Evolutionary conservation across 2,113 vertebrate species (phyloP).

Genomic region (Cathartes aura): DNA sequence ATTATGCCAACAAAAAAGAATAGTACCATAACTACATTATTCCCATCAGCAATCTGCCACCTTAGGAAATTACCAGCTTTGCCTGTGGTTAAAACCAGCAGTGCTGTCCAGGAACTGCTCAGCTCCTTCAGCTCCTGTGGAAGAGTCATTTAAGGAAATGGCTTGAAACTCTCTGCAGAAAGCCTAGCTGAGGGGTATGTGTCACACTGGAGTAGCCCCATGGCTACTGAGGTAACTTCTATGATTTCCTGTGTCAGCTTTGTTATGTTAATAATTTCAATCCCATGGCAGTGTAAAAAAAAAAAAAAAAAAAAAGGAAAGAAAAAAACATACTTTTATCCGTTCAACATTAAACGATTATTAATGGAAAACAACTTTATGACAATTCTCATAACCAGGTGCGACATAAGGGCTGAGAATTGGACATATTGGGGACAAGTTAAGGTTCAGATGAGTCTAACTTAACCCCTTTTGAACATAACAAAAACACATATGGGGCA

Average conservation of each 20-base stretch:
- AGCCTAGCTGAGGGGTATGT: rapidly evolving
- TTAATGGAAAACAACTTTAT: background rate
- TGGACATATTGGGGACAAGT: background rate
- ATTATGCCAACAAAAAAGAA: background rate
- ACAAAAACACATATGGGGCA: background rate
- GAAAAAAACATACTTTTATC: background rate
- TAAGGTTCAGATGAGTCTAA: background rate
- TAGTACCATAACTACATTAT: background rate
- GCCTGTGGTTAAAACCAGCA: background rate
- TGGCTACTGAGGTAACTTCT: background rate
- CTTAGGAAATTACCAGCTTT: background rate
- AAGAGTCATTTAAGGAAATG: background rate
- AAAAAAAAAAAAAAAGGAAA: rapidly evolving
- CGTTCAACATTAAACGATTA: background rate
- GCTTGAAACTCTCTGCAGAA: background rate
- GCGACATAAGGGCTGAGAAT: background rate
- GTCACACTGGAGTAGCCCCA: rapidly evolving
- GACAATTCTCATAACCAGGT: background rate
- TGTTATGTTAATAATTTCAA: background rate
- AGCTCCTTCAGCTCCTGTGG: background rate
- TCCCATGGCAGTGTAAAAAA: background rate
- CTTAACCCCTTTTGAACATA: background rate
- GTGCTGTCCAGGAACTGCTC: background rate
- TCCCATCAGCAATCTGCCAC: background rate
- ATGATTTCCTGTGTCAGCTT: rapidly evolving